Evolutionary conservation across 1,140 invertebrate genomes (phyloP), one percentile per base, ranked within the genome.

Genomic region (Drosophila baimaii): DNA sequence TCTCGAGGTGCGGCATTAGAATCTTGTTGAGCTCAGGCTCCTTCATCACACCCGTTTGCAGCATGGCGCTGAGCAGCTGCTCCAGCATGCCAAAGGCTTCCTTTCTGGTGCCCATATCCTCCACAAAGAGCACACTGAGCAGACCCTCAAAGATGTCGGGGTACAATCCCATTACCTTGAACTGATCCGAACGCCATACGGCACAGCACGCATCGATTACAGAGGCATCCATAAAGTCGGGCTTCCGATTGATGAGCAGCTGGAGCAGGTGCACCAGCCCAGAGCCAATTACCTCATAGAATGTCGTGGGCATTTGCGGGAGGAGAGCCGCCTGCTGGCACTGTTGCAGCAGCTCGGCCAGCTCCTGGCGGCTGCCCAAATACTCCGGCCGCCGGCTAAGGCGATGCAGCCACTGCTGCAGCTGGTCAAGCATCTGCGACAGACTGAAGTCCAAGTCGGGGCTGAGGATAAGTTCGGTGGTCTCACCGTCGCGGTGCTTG

Each of bases 361-460:
- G 29, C 3, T 77, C 59, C 12, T 23, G 17, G 1, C 41, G 44
- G 17, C 61, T 21, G 0, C 43, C n/a, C 7, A 89, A 13, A 43
- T 61, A 46, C 3, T 82, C 68, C 6, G 81, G 84, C 1, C 77
- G 54, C 29, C 82, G 3, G 41, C 76, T 59, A 47, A 79, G 46
- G 55, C 64, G 82, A 37, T 92, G 81, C 13, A 84, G 27, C 81
- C 88, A 91, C n/a, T 79, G 77, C 44, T 92, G 90, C 2, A 92
- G 27, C 21, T 86, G 58, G 10, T 56, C 66, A 0, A 92, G 66
- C 19, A 90, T 7, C 9, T 91, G 72, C 5, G 90, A 91, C 3
- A 90, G 37, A 21, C 73, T 55, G n/a, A 76, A 37, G 10, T 57
- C 57, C 5, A 44, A 27, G n/a, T 59, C 66, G 1, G 31, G 25